These are phyloP conservation scores for Falcunculus frontatus DNA, from an alignment of 2,113 vertebrate genomes.

Conservation along the genomic window DNA sequence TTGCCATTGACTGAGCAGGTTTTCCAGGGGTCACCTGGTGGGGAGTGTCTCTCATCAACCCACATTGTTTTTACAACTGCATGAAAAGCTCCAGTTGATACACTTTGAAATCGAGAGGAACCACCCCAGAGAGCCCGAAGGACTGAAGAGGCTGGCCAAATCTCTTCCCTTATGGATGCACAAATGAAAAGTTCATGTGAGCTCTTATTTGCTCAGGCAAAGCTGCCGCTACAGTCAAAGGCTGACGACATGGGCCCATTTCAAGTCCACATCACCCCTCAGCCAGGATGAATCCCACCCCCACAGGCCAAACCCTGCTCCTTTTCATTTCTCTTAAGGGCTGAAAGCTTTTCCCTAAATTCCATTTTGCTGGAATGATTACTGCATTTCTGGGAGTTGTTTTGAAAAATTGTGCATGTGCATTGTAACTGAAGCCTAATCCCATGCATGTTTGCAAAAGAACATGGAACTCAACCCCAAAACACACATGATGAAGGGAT, in stretches of 20 bases:
- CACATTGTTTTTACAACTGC: slow-evolving; percentile 11
- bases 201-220: not conserved
- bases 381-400: not conserved
- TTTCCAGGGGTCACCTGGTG: slow-evolving; percentile 23
- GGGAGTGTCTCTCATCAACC: slow-evolving; percentile 10
- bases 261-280: not conserved
- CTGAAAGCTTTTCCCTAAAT: not conserved
- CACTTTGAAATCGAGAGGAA: not conserved
- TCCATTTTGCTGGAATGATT: not conserved
- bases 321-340: not conserved
- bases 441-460: not conserved
- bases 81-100: not conserved
- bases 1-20: not conserved
- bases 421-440: not conserved
- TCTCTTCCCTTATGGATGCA: not conserved
- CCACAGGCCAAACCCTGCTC: not conserved
- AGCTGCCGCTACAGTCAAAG: not conserved
- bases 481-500: not conserved
- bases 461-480: not conserved
- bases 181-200: not conserved
- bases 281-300: not conserved
- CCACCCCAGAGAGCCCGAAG: not conserved
- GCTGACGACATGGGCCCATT: not conserved
- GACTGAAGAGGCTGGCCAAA: not conserved
- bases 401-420: not conserved